These are phyloP conservation scores for Callyntrura guangdongensis DNA, from an alignment of 2,888 invertebrate species.

Conservation along the genomic window DNA sequence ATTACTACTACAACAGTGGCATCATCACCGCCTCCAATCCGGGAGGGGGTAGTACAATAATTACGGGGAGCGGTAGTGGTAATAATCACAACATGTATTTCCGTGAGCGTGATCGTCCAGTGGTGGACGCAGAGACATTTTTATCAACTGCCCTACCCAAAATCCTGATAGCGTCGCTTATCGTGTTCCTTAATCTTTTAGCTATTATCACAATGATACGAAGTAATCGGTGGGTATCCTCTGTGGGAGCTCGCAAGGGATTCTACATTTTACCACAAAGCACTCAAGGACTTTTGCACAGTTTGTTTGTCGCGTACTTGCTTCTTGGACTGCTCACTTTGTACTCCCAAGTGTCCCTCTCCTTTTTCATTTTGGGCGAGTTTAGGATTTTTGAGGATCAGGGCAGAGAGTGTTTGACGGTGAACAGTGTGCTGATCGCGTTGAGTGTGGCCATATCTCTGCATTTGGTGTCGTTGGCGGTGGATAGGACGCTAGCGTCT, in stretches of 20 bases:
- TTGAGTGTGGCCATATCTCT: slow-evolving; percentile 80
- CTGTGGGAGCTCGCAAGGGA: slow-evolving; percentile 72
- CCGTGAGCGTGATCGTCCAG: slow-evolving; percentile 82
- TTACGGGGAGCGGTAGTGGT: slow-evolving; percentile 44
- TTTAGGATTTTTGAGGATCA: slow-evolving; percentile 82
- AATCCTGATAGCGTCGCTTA: slow-evolving; percentile 81
- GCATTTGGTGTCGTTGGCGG: slow-evolving; percentile 82
- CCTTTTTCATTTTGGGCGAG: slow-evolving; percentile 82
- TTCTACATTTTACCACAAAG: slow-evolving; percentile 82
- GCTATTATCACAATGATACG: slow-evolving; percentile 82
- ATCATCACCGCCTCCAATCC: slow-evolving; percentile 67
- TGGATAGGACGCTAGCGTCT: slow-evolving; percentile 82
- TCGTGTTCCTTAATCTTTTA: slow-evolving; percentile 82
- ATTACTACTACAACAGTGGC: slow-evolving; percentile 60
- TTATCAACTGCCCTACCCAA: slow-evolving; percentile 83
- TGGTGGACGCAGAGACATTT: slow-evolving; percentile 83
- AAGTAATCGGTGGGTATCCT: slow-evolving; percentile 80
- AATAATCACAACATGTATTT: slow-evolving; percentile 81
- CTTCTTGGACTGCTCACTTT: slow-evolving; percentile 82
- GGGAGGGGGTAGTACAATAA: slow-evolving; percentile 39
- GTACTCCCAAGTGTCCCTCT: slow-evolving; percentile 82
- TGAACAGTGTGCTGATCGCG: slow-evolving; percentile 82
- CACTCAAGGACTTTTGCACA: slow-evolving; percentile 83
- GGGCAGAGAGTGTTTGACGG: slow-evolving; percentile 82
- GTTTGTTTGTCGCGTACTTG: slow-evolving; percentile 81